These are phyloP conservation scores for Hyalella azteca DNA, from an alignment of 2,888 invertebrate species.

Conservation along the genomic window DNA sequence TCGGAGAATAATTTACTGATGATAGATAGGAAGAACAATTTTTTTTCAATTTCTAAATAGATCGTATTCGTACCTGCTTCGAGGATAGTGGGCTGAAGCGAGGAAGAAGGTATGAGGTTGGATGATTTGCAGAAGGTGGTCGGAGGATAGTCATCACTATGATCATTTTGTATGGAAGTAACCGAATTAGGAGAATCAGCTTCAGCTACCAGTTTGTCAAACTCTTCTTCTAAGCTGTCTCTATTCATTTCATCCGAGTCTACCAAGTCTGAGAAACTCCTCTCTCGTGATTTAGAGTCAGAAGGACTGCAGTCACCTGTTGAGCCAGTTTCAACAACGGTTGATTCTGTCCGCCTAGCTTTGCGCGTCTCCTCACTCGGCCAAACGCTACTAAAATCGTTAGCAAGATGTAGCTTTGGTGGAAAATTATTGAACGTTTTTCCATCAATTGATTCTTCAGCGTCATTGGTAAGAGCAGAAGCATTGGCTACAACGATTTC, in stretches of 20 bases:
- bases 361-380: slow-evolving; percentile 15
- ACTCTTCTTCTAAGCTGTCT: slow-evolving; percentile 56
- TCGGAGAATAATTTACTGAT: background rate
- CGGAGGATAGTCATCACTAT: slow-evolving; percentile 46
- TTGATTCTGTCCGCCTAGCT: slow-evolving; percentile 44
- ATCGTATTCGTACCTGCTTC: slow-evolving; percentile 55
- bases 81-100: slow-evolving; percentile 46
- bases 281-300: slow-evolving; percentile 42
- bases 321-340: slow-evolving; percentile 43
- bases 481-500: background rate
- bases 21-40: background rate
- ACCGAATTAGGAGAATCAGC: slow-evolving; percentile 40
- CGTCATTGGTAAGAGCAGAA: background rate
- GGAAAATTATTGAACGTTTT: background rate
- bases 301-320: slow-evolving; percentile 50
- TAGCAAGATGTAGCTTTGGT: background rate
- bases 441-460: background rate
- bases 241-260: slow-evolving; percentile 56
- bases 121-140: slow-evolving; percentile 43
- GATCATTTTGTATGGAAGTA: slow-evolving; percentile 43
- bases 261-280: slow-evolving; percentile 53
- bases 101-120: slow-evolving; percentile 44
- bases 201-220: slow-evolving; percentile 54
- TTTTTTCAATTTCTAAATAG: slow-evolving; percentile 39
- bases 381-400: background rate